Evolutionary conservation across 2,113 vertebrate species (phyloP).

Genomic region (Lagenorhynchus albirostris): DNA sequence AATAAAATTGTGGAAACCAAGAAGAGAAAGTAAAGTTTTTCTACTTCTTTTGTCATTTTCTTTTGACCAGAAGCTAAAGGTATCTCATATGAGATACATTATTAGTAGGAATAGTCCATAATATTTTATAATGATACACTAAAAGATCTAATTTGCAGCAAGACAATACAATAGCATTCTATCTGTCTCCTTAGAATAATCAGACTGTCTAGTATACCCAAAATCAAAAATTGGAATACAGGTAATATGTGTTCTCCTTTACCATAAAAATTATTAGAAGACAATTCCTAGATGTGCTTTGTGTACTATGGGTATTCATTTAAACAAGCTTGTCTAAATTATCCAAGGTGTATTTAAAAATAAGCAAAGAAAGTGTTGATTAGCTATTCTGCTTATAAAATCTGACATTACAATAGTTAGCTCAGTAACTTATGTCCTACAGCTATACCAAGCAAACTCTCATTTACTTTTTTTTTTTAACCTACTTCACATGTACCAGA

Average conservation of each 20-base stretch:
- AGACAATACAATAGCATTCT: conserved; percentile 6
- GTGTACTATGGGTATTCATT: neutral
- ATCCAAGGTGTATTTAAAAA: neutral
- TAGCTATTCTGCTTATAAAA: conserved; percentile 2
- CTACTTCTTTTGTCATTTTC: conserved; percentile 23
- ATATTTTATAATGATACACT: conserved; percentile 26
- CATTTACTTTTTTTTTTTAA: neutral
- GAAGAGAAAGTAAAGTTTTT: neutral
- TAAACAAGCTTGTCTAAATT: conserved; percentile 31
- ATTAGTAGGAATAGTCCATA: neutral
- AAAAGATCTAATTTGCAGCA: conserved; percentile 29
- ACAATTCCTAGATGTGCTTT: neutral
- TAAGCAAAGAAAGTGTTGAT: neutral
- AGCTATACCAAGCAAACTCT: neutral
- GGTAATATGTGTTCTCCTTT: neutral
- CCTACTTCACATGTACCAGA: neutral
- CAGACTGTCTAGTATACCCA: neutral
- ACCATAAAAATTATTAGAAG: conserved; percentile 32
- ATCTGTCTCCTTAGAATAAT: conserved; percentile 32
- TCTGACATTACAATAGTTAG: neutral
- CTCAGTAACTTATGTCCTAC: neutral
- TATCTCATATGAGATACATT: neutral
- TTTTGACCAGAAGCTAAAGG: conserved; percentile 26
- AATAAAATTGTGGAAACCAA: neutral
- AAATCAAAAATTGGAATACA: conserved; percentile 11